phyloP scores from a whole-genome alignment of 1,140 invertebrate genomes.

The Drusus annulatus region DNA sequence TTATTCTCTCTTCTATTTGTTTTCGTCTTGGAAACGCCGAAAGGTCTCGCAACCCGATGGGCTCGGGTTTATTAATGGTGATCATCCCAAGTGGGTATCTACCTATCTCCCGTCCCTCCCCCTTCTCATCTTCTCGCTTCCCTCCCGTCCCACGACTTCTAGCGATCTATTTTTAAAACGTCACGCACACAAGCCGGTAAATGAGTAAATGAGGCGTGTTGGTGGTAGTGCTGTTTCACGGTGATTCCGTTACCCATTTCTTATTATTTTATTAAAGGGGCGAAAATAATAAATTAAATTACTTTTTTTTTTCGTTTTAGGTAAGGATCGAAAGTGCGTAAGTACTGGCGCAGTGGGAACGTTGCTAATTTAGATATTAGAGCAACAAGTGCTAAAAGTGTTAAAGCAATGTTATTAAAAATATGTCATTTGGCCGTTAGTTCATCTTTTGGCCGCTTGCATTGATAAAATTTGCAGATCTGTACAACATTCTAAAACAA shows the following conservation, averaged over 20 bases:
- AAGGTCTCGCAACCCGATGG: constrained; percentile 33
- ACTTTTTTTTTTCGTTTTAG: too few species aligned
- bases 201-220: not conserved
- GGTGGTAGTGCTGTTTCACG: constrained; percentile 19
- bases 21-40: constrained; percentile 39
- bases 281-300: too few species aligned
- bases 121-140: not conserved
- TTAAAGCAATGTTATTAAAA: too few species aligned
- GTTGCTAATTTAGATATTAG: too few species aligned
- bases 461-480: too few species aligned
- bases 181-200: constrained; percentile 18
- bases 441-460: too few species aligned
- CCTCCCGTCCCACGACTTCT: not conserved
- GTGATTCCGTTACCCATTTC: constrained; percentile 15
- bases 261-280: too few species aligned
- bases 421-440: too few species aligned
- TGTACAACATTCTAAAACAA: too few species aligned
- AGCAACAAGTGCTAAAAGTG: too few species aligned
- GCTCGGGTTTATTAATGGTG: constrained; percentile 35
- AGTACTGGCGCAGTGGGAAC: too few species aligned
- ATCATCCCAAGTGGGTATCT: constrained; percentile 21
- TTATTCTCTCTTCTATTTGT: constrained; percentile 35
- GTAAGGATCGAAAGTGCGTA: too few species aligned
- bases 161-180: constrained; percentile 28
- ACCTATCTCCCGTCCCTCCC: not conserved